Conservation (phyloP, 2,113 vertebrate species). For the Noturus placidus region DNA sequence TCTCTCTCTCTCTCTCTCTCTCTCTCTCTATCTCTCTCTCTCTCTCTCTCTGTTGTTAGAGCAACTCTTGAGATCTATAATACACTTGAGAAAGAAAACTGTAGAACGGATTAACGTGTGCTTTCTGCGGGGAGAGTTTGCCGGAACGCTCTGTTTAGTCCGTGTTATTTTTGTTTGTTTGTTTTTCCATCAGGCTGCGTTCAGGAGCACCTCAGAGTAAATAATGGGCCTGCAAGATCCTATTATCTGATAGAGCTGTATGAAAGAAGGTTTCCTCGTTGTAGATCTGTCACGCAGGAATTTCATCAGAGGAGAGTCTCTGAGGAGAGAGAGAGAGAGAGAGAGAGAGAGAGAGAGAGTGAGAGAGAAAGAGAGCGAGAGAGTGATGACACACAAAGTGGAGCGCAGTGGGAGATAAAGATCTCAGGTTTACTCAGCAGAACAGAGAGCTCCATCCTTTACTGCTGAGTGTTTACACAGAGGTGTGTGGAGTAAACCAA, state of each 20-base stretch:
- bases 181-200: conserved; percentile 47
- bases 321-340: not conserved
- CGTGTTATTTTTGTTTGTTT: not conserved
- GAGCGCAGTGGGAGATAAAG: conserved; percentile 42
- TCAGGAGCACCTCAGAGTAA: conserved; percentile 46
- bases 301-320: conserved; percentile 50
- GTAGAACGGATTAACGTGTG: conserved; percentile 7
- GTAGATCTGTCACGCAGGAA: conserved; percentile 49
- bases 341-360: no score
- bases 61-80: conserved; percentile 31
- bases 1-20: not conserved
- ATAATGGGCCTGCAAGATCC: conserved; percentile 52
- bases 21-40: not conserved
- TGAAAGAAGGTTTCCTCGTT: conserved; percentile 48
- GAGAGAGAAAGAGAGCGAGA: not conserved
- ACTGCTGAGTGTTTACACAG: not conserved
- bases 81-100: conserved; percentile 38
- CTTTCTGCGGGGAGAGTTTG: conserved; percentile 13
- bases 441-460: conserved; percentile 7
- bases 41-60: conserved; percentile 13
- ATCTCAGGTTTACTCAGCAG: conserved; percentile 45
- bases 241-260: conserved; percentile 64
- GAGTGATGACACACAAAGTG: conserved; percentile 35
- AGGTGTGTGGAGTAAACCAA: not conserved
- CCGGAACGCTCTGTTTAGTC: conserved; percentile 25